A percentile compares a stretch with the other conserved stretches of the same genome.
These are phyloP conservation scores for Phaethornis superciliosus DNA, from an alignment of 2,113 vertebrate species.

Conservation along the genomic window DNA sequence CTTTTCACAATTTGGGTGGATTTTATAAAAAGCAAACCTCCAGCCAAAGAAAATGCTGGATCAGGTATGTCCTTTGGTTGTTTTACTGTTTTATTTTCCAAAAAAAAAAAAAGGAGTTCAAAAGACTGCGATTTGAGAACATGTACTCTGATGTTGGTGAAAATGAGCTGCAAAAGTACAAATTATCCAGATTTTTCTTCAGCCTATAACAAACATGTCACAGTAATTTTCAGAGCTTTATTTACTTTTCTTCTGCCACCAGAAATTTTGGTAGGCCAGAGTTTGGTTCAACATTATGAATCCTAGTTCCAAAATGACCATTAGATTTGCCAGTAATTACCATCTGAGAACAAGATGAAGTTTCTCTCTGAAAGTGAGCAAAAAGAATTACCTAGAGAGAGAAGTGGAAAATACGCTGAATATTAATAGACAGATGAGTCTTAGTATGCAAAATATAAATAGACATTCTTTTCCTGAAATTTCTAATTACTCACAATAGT, in stretches of 20 bases:
- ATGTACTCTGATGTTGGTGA: background rate
- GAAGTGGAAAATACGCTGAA: background rate
- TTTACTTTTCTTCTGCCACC: background rate
- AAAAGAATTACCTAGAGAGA: background rate
- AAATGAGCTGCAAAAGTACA: background rate
- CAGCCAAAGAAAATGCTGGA: background rate
- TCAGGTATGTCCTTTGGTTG: background rate
- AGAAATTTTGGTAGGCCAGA: background rate
- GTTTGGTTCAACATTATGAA: background rate
- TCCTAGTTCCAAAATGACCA: background rate
- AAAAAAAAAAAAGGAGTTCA: background rate
- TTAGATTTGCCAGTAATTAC: background rate
- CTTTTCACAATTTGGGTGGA: background rate
- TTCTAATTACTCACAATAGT: background rate
- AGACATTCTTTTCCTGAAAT: background rate
- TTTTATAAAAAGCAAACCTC: background rate
- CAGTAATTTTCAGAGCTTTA: background rate
- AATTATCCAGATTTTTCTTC: background rate
- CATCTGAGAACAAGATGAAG: background rate
- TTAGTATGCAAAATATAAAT: background rate
- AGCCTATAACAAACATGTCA: background rate
- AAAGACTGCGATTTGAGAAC: background rate
- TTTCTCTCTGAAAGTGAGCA: background rate
- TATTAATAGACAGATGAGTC: background rate
- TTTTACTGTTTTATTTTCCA: background rate